These are phyloP conservation scores for Thalassaphorura encarpata DNA, from an alignment of 1,140 invertebrate species.

Conservation along the genomic window DNA sequence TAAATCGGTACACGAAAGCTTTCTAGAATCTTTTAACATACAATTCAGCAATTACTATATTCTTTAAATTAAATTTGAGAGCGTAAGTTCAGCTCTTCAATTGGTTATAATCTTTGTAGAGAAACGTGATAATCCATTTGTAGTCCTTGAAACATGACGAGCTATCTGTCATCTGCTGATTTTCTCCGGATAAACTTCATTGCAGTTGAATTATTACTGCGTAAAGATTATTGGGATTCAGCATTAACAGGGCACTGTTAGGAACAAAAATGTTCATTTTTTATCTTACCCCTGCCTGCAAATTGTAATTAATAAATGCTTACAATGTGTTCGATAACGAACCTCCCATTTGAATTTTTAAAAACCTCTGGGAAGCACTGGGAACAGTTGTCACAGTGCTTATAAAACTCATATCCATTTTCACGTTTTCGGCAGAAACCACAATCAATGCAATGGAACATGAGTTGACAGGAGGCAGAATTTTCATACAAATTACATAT, in stretches of 20 bases:
- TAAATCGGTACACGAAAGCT: too few relatives aligned
- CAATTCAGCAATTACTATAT: too few relatives aligned
- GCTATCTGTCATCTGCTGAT: too few relatives aligned
- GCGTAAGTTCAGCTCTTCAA: too few relatives aligned
- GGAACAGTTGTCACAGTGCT: not conserved
- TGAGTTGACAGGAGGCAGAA: not conserved
- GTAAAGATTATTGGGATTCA: too few relatives aligned
- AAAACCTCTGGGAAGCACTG: not conserved
- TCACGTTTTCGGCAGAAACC: not conserved
- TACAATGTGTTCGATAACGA: not conserved
- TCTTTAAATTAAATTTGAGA: too few relatives aligned
- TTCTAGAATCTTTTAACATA: too few relatives aligned
- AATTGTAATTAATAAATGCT: not conserved
- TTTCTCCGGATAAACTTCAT: too few relatives aligned
- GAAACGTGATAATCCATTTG: too few relatives aligned
- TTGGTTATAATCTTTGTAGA: too few relatives aligned
- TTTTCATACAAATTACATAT: constrained; percentile 1
- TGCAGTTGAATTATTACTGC: too few relatives aligned
- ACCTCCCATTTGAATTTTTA: not conserved
- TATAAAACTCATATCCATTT: not conserved
- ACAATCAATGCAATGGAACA: not conserved
- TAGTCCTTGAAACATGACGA: too few relatives aligned
- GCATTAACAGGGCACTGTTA: not conserved
- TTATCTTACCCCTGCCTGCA: not conserved
- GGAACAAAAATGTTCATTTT: not conserved